Base-by-base conservation (phyloP, 2,797 vertebrate species). In the Erethizon dorsatum region DNA sequence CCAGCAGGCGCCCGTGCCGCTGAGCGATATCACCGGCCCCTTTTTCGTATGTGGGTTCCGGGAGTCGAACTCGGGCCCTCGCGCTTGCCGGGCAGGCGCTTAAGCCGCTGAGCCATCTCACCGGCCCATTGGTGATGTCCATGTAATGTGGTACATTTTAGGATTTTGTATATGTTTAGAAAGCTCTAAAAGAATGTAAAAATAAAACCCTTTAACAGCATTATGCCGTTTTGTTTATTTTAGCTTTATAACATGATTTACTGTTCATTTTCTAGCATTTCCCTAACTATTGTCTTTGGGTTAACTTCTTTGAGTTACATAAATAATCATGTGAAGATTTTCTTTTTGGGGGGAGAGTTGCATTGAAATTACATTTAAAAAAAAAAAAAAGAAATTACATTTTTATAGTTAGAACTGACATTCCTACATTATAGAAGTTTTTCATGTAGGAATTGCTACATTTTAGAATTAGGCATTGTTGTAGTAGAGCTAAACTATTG, bases 401-500 rank as follows among this genome's bases (percentile, higher is more conserved):
- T 95, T 89, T 77, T 75, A 82, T 67, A 10, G n/a, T 92, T 92
- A 92, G 57, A 92, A 54, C 12, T 86, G 37, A 87, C 9, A 82
- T 79, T 4, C 56, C 91, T 73, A 63, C 3, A 50, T 20, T 91
- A 31, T 22, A 71, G 41, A 75, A 67, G 50, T 75, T 85, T 92
- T 75, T 6, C 41, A 75, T 61, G 26, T 90, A 65, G 54, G 37
- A 80, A 84, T 94, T 84, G 37, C 7, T 89, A 52, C 17, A 33
- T 85, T 96, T 92, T 82, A 52, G 84, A 92, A 28, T 96, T 94
- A 84, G 31, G 73, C 77, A 80, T 79, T 88, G 26, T 69, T 79
- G 13, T 92, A 57, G 22, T 89, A 24, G 65, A 41, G 33, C 33
- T 59, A 41, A 83, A 26, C 54, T 65, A 15, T 82, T 73, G 37